phyloP scores from a whole-genome alignment of 2,797 vertebrate species.

The Enteromius unitaeniatus region DNA sequence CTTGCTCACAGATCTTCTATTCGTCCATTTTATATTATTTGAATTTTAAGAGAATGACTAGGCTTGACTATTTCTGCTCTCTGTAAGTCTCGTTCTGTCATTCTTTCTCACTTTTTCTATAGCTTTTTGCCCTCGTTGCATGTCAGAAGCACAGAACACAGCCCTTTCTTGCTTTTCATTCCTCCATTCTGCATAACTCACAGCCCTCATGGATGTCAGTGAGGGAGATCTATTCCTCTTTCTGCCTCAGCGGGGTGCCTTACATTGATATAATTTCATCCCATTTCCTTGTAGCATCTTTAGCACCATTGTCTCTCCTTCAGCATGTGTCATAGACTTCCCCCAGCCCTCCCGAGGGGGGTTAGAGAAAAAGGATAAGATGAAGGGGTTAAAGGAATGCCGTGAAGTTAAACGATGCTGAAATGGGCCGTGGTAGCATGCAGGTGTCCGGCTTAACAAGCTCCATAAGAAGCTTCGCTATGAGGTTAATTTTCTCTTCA shows the following conservation, averaged over 20 bases:
- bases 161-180: constrained; percentile 32
- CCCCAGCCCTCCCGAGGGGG: constrained; percentile 50
- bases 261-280: constrained; percentile 69
- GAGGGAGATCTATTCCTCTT: constrained; percentile 48
- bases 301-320: constrained; percentile 62
- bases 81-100: constrained; percentile 3
- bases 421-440: constrained; percentile 54
- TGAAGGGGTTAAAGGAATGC: constrained; percentile 34
- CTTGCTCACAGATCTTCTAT: not conserved
- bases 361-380: constrained; percentile 5
- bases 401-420: constrained; percentile 51
- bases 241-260: constrained; percentile 65
- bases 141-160: constrained; percentile 6
- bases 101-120: constrained; percentile 54
- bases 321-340: constrained; percentile 65
- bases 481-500: constrained; percentile 73
- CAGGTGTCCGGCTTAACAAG: constrained; percentile 71
- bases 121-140: constrained; percentile 39
- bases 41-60: constrained; percentile 8
- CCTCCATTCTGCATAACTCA: constrained; percentile 25
- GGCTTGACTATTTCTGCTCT: not conserved
- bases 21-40: not conserved
- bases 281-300: constrained; percentile 69
- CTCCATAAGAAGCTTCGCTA: constrained; percentile 62
- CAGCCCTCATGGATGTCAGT: constrained; percentile 68